Conservation (phyloP, 1,140 invertebrate genomes). For the Halictus rubicundus region DNA sequence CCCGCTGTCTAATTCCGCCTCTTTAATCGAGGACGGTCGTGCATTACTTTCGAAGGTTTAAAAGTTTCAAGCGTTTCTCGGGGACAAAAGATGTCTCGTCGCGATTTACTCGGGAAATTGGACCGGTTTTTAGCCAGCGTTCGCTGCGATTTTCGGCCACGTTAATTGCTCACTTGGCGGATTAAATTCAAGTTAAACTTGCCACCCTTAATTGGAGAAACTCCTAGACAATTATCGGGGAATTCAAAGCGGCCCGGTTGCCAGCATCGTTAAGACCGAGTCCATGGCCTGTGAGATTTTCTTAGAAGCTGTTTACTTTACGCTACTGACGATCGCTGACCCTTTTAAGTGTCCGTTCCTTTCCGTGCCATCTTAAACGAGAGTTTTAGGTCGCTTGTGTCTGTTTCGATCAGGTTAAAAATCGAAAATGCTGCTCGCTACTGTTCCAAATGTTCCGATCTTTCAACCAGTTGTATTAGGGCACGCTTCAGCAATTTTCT, state of each 20-base stretch:
- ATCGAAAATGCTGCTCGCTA: too few relatives aligned
- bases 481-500: too few relatives aligned
- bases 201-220: constrained; percentile 18
- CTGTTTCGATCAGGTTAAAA: too few relatives aligned
- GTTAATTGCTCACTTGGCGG: constrained; percentile 21
- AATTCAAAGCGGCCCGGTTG: constrained; percentile 5
- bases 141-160: constrained; percentile 9
- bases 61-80: not conserved
- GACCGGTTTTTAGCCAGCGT: not conserved
- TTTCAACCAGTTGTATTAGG: too few relatives aligned
- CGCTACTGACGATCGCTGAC: too few relatives aligned
- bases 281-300: not conserved
- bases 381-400: too few relatives aligned
- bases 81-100: not conserved
- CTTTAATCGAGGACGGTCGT: not conserved
- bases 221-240: constrained; percentile 25
- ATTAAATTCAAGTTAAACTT: constrained; percentile 19
- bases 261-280: not conserved
- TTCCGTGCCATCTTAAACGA: too few relatives aligned
- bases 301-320: not conserved
- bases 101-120: not conserved
- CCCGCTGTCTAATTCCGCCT: not conserved
- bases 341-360: too few relatives aligned
- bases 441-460: too few relatives aligned
- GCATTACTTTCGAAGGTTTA: not conserved